phyloP scores from a whole-genome alignment of 1,140 invertebrate genomes.

The Drosophila cardini region DNA sequence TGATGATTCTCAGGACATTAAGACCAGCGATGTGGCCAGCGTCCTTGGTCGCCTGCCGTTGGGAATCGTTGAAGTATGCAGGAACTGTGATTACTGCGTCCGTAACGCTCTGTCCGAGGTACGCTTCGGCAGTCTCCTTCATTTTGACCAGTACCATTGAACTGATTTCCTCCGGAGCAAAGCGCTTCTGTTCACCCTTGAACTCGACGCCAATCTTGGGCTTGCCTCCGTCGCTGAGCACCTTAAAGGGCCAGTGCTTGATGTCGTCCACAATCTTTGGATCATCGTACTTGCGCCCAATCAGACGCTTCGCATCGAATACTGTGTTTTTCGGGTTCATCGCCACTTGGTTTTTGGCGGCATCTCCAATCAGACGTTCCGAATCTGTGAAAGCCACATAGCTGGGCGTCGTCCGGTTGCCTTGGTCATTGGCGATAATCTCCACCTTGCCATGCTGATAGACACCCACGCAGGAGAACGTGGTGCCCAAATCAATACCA shows the following conservation, averaged over 20 bases:
- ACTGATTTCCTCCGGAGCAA: constrained; percentile 91
- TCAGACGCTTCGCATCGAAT: constrained; percentile 87
- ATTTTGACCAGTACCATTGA: constrained; percentile 92
- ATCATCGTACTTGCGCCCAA: constrained; percentile 89
- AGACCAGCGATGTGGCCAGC: constrained; percentile 89
- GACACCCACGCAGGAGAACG: constrained; percentile 92
- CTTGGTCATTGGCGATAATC: constrained; percentile 97
- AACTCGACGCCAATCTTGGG: constrained; percentile 90
- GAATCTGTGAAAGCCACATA: constrained; percentile 98
- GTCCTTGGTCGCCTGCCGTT: constrained; percentile 88
- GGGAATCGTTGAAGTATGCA: constrained; percentile 88
- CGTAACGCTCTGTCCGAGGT: constrained; percentile 89
- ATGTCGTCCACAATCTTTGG: constrained; percentile 90
- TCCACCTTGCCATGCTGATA: constrained; percentile 94
- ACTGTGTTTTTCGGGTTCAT: constrained; percentile 83
- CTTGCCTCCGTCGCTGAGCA: constrained; percentile 88
- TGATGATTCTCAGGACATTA: constrained; percentile 90
- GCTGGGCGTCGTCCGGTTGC: constrained; percentile 97
- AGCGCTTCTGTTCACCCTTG: constrained; percentile 90
- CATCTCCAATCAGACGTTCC: constrained; percentile 97
- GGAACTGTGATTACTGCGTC: constrained; percentile 88
- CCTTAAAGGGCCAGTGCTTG: constrained; percentile 91
- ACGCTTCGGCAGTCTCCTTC: constrained; percentile 93
- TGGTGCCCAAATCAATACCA: constrained; percentile 91
- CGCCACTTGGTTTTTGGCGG: constrained; percentile 89